These are phyloP conservation scores for Astreopora myriophthalma DNA, from an alignment of 64 coral and sea anemone genomes.

Conservation along the genomic window DNA sequence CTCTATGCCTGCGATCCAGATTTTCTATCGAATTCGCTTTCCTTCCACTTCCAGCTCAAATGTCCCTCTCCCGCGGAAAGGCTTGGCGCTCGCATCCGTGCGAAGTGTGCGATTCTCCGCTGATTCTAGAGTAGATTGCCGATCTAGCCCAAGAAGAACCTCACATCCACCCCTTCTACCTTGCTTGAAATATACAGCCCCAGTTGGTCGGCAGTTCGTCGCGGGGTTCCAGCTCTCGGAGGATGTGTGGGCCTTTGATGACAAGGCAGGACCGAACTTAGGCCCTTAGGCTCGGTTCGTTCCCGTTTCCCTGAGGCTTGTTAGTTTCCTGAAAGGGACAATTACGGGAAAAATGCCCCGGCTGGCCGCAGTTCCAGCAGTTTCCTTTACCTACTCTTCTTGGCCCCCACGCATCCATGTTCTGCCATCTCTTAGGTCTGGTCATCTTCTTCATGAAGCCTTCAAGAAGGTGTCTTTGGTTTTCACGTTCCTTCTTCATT, in stretches of 20 bases:
- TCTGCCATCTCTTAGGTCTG: not conserved
- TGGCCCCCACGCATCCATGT: not conserved
- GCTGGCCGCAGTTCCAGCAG: conserved; percentile 34
- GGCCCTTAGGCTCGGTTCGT: conserved; percentile 29
- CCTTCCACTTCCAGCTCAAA: not conserved
- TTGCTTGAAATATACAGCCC: too few species aligned
- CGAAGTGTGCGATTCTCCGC: not conserved
- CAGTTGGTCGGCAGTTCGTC: too few species aligned
- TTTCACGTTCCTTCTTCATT: not conserved
- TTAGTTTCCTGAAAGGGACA: not conserved
- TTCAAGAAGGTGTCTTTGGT: not conserved
- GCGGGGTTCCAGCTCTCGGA: too few species aligned
- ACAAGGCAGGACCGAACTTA: not conserved
- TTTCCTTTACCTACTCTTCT: not conserved
- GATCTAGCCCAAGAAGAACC: not conserved
- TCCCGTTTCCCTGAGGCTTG: conserved; percentile 37
- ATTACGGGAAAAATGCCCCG: not conserved
- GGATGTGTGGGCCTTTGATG: not conserved
- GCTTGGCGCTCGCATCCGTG: not conserved
- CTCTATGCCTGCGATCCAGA: conserved; percentile 3
- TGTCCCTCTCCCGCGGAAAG: not conserved
- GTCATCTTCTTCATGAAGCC: not conserved
- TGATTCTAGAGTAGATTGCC: conserved; percentile 6
- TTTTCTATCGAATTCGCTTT: not conserved
- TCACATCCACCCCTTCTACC: too few species aligned